Conservation (phyloP, 1,140 invertebrate genomes). For the Formica selysi region DNA sequence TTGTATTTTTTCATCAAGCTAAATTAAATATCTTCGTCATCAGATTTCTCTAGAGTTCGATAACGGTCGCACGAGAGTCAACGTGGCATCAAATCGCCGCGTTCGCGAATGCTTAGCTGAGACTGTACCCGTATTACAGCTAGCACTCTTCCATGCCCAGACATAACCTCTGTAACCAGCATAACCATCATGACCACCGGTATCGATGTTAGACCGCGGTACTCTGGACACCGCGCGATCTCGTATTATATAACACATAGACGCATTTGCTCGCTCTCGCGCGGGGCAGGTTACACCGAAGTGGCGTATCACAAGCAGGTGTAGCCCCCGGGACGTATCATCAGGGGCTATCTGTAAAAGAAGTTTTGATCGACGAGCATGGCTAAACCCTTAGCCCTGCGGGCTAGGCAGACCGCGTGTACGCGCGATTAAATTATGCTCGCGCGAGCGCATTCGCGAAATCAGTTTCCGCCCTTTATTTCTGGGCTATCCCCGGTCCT, state of each 20-base stretch:
- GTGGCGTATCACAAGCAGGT: slow-evolving; percentile 76
- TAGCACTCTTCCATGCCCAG: slow-evolving; percentile 68
- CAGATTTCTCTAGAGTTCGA: background rate
- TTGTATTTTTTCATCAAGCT: background rate
- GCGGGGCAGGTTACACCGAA: slow-evolving; percentile 63
- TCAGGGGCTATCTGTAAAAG: slow-evolving; percentile 67
- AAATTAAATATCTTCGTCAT: background rate
- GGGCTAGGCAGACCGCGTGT: slow-evolving; percentile 33
- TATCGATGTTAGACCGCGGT: slow-evolving; percentile 20
- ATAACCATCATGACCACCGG: slow-evolving; percentile 73
- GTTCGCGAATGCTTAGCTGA: slow-evolving; percentile 45
- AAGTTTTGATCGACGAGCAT: slow-evolving; percentile 63
- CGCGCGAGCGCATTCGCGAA: slow-evolving; percentile 33
- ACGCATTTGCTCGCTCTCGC: slow-evolving; percentile 24
- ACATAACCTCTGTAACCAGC: slow-evolving; percentile 78
- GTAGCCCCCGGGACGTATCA: slow-evolving; percentile 74
- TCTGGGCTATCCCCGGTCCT: slow-evolving; percentile 13
- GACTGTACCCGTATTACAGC: slow-evolving; percentile 70
- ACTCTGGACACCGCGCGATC: slow-evolving; percentile 50
- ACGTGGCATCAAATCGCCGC: slow-evolving; percentile 24
- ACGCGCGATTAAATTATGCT: slow-evolving; percentile 60
- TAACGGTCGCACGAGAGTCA: slow-evolving; percentile 45
- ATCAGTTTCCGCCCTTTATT: slow-evolving; percentile 63
- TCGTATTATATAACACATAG: slow-evolving; percentile 75
- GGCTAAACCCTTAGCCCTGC: slow-evolving; percentile 26